Evolutionary conservation across 2,797 vertebrate genomes (phyloP).

Genomic region (Anableps anableps): DNA sequence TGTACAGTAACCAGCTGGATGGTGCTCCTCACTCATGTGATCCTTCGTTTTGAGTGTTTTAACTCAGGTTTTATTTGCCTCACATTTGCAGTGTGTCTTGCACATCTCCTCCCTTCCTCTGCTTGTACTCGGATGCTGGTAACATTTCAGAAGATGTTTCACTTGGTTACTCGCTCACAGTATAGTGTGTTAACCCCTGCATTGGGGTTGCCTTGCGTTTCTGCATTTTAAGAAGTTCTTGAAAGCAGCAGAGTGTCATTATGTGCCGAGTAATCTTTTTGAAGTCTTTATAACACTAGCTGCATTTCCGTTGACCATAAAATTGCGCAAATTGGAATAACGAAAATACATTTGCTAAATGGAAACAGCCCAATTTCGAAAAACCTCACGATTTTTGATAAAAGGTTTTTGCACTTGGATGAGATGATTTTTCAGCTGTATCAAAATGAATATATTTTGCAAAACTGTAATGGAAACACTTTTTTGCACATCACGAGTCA

Average conservation of each 20-base stretch:
- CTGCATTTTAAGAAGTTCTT: not conserved
- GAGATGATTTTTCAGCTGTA: too few species aligned
- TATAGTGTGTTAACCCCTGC: not conserved
- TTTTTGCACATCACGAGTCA: too few species aligned
- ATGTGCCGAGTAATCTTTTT: not conserved
- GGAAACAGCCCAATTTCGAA: too few species aligned
- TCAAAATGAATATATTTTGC: too few species aligned
- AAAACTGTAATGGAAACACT: too few species aligned
- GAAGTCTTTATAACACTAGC: not conserved
- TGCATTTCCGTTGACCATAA: too few species aligned
- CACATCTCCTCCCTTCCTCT: too few species aligned
- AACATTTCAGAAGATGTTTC: not conserved
- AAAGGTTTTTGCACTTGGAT: too few species aligned
- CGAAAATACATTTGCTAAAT: too few species aligned
- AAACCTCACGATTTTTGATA: too few species aligned
- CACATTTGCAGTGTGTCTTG: not conserved
- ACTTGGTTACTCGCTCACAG: not conserved
- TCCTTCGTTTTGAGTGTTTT: constrained; percentile 1
- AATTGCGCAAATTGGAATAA: too few species aligned
- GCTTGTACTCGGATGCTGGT: not conserved
- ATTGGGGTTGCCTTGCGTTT: not conserved
- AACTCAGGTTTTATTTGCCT: constrained; percentile 3
- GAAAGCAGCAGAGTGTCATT: not conserved
- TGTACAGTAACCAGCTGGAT: constrained; percentile 35
- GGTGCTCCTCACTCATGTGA: constrained; percentile 6